Percentiles rank a stretch among this genome's conserved stretches.
Evolutionary conservation across 2,888 invertebrate genomes (phyloP).

Genomic region (Agonopterix alstromeriana): DNA sequence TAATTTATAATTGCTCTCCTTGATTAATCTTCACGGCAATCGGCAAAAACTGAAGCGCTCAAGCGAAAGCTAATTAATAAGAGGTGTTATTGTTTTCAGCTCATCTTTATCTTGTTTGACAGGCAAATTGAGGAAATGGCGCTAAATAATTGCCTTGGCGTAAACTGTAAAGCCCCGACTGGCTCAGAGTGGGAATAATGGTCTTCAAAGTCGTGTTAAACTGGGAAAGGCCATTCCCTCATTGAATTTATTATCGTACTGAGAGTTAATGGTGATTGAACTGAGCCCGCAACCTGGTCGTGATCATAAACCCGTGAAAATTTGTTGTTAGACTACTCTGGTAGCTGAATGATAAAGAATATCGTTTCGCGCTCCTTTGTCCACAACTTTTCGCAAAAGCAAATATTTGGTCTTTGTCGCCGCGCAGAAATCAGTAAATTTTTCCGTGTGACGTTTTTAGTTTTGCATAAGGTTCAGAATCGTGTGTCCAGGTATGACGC

Average conservation of each 20-base stretch:
- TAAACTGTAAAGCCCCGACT: slow-evolving; percentile 13
- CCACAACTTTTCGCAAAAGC: too few relatives aligned
- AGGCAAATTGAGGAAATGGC: slow-evolving; percentile 19
- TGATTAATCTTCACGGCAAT: background rate
- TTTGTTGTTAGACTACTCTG: background rate
- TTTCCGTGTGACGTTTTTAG: too few relatives aligned
- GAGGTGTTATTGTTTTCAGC: slow-evolving; percentile 21
- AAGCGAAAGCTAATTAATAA: slow-evolving; percentile 23
- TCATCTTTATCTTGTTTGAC: slow-evolving; percentile 23
- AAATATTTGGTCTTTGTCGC: too few relatives aligned
- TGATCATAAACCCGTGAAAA: slow-evolving; percentile 2
- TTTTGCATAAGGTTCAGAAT: slow-evolving; percentile 16
- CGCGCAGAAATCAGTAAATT: too few relatives aligned
- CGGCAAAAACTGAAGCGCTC: slow-evolving; percentile 8
- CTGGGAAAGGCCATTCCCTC: slow-evolving; percentile 17
- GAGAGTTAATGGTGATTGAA: slow-evolving; percentile 1
- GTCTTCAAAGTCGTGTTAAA: slow-evolving; percentile 7
- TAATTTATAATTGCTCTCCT: background rate
- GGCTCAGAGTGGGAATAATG: slow-evolving; percentile 11
- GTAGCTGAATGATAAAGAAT: background rate
- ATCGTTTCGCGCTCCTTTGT: background rate
- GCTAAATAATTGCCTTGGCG: slow-evolving; percentile 18
- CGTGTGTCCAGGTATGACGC: slow-evolving; percentile 10
- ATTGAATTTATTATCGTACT: slow-evolving; percentile 8
- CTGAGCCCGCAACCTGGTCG: background rate